Conservation (phyloP, 2,888 invertebrate genomes). For the Parnassius glacialis region DNA sequence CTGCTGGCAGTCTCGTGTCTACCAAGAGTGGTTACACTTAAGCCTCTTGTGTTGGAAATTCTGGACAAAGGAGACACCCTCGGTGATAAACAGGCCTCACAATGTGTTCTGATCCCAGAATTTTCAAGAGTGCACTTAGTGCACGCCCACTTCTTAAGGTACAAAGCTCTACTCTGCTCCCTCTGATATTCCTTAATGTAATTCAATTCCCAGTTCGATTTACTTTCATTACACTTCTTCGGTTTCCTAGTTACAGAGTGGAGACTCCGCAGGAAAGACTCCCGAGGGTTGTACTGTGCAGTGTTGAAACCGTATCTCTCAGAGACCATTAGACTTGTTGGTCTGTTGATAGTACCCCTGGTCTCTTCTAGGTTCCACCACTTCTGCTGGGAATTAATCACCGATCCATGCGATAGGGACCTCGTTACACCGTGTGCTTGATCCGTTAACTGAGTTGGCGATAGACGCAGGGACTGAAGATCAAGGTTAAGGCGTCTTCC, state of each 20-base stretch:
- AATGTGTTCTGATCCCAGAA: conserved; percentile 82
- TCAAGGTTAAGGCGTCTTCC: conserved; percentile 65
- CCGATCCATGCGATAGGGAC: conserved; percentile 84
- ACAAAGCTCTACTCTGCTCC: conserved; percentile 65
- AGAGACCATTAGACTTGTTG: conserved; percentile 82
- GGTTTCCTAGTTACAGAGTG: conserved; percentile 74
- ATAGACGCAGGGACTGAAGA: conserved; percentile 61
- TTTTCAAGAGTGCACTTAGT: conserved; percentile 89
- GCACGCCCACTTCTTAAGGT: conserved; percentile 84
- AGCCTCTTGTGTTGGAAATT: conserved; percentile 64
- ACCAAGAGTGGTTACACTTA: conserved; percentile 71
- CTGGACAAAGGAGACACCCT: conserved; percentile 67
- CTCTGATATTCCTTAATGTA: conserved; percentile 73
- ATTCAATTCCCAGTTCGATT: conserved; percentile 74
- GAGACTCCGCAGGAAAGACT: conserved; percentile 67
- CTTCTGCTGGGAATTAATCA: conserved; percentile 74
- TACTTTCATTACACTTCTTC: conserved; percentile 68
- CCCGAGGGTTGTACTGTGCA: conserved; percentile 57
- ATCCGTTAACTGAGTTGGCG: conserved; percentile 65
- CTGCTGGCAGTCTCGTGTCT: conserved; percentile 61
- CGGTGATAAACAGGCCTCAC: conserved; percentile 89
- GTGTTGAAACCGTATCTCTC: conserved; percentile 65
- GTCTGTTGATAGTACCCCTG: conserved; percentile 72
- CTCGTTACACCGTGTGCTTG: conserved; percentile 78
- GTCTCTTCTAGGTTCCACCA: conserved; percentile 78